Conservation (phyloP, 2,113 vertebrate genomes). For the Bufo gargarizans region DNA sequence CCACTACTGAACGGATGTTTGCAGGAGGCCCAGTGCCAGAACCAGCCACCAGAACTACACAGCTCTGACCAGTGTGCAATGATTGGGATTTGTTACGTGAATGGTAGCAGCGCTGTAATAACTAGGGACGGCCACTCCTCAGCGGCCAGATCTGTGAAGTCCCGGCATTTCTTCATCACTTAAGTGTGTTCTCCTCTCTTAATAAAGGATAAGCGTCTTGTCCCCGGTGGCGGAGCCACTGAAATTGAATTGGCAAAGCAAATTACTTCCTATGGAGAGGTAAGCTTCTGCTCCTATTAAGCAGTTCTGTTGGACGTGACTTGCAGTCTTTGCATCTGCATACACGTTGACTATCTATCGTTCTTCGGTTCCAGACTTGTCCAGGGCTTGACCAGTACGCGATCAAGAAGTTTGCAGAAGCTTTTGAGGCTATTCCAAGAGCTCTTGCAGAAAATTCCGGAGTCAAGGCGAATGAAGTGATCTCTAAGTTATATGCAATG, state of each 20-base stretch:
- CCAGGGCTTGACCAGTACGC: conserved; percentile 96
- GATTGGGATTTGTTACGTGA: too few relatives aligned
- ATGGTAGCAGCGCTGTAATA: too few relatives aligned
- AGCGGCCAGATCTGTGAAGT: too few relatives aligned
- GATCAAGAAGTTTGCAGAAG: conserved; percentile 97
- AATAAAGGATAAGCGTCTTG: conserved; percentile 86
- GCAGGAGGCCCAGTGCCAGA: too few relatives aligned
- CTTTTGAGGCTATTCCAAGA: conserved; percentile 90
- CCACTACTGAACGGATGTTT: too few relatives aligned
- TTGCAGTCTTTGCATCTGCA: too few relatives aligned
- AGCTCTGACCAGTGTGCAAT: too few relatives aligned
- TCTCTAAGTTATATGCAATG: conserved; percentile 91
- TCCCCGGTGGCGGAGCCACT: conserved; percentile 93
- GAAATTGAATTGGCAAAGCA: conserved; percentile 95
- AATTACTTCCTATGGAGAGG: conserved; percentile 94
- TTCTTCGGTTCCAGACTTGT: conserved; percentile 77
- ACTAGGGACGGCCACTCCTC: too few relatives aligned
- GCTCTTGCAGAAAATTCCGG: conserved; percentile 94
- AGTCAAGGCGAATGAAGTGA: conserved; percentile 90
- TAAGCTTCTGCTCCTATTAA: conserved; percentile 60
- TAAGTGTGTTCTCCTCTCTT: background rate
- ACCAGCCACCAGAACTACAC: too few relatives aligned
- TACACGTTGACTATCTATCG: background rate
- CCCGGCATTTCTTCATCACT: background rate
- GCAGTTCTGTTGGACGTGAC: background rate